These are phyloP conservation scores for Danaus chrysippus DNA, from an alignment of 2,888 invertebrate genomes.

Conservation along the genomic window DNA sequence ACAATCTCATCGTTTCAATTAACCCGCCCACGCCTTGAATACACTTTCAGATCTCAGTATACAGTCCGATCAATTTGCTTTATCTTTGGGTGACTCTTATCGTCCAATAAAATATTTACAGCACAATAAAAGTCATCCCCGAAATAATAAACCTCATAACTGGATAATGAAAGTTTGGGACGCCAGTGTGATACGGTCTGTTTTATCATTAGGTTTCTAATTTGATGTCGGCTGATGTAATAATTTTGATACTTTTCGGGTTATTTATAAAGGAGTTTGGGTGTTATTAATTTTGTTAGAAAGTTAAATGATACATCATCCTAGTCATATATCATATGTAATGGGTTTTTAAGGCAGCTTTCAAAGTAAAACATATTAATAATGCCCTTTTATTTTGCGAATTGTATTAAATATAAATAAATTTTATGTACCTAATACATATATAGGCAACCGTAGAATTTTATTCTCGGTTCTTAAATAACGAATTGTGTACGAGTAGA, in stretches of 20 bases:
- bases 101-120: conserved; percentile 74
- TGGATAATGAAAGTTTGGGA: conserved; percentile 50
- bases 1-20: conserved; percentile 69
- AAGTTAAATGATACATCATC: conserved; percentile 5
- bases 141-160: conserved; percentile 70
- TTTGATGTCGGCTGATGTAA: conserved; percentile 18
- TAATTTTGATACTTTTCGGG: conserved; percentile 20
- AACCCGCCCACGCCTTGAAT: conserved; percentile 64
- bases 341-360: background rate
- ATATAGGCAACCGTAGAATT: background rate
- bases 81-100: conserved; percentile 68
- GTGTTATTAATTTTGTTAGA: conserved; percentile 9
- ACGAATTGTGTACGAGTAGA: conserved; percentile 1
- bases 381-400: background rate
- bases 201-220: conserved; percentile 24
- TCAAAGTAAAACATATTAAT: conserved; percentile 2
- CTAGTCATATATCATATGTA: background rate
- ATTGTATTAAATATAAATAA: background rate
- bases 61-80: conserved; percentile 68
- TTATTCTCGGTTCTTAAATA: background rate
- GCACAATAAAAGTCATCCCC: conserved; percentile 69
- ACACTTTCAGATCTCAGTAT: conserved; percentile 42
- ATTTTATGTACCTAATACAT: background rate
- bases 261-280: conserved; percentile 10
- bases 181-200: conserved; percentile 30